Conservation (phyloP, 2,797 vertebrate genomes). For the Myotis vivesi region DNA sequence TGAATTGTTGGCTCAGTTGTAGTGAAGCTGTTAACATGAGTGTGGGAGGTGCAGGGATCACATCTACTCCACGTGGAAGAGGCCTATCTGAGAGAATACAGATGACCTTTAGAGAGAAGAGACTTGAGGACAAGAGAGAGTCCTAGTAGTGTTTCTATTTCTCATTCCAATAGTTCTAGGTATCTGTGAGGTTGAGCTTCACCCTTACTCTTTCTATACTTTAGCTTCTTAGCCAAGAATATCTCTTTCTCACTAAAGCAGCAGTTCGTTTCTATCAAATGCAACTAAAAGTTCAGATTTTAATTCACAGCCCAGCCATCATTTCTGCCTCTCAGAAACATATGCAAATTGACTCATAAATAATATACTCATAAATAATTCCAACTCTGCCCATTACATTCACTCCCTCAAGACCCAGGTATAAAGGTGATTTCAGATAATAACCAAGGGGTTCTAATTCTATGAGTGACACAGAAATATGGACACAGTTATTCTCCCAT, state of each 20-base stretch:
- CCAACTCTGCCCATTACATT: not conserved
- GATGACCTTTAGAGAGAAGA: not conserved
- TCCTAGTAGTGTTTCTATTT: not conserved
- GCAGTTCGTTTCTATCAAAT: not conserved
- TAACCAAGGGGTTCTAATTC: not conserved
- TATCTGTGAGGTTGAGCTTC: not conserved
- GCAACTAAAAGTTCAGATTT: not conserved
- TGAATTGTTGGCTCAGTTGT: not conserved
- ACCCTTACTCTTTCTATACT: not conserved
- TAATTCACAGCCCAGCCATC: not conserved
- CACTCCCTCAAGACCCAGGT: not conserved
- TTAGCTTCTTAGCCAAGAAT: not conserved
- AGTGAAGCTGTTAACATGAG: not conserved
- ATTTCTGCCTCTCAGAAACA: not conserved
- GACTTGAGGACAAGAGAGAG: not conserved
- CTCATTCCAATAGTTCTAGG: fast-evolving
- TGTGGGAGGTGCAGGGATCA: not conserved
- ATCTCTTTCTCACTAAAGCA: not conserved
- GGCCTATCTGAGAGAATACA: not conserved
- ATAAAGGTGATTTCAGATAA: constrained; percentile 33
- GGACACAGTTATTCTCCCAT: not conserved
- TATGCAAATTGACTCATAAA: constrained; percentile 6
- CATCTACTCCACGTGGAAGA: not conserved
- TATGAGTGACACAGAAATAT: not conserved
- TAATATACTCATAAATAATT: constrained; percentile 17